Evolutionary conservation across 2,797 vertebrate genomes (phyloP), one percentile per base, ranked within the genome.

Genomic region (Chiroxiphia lanceolata): DNA sequence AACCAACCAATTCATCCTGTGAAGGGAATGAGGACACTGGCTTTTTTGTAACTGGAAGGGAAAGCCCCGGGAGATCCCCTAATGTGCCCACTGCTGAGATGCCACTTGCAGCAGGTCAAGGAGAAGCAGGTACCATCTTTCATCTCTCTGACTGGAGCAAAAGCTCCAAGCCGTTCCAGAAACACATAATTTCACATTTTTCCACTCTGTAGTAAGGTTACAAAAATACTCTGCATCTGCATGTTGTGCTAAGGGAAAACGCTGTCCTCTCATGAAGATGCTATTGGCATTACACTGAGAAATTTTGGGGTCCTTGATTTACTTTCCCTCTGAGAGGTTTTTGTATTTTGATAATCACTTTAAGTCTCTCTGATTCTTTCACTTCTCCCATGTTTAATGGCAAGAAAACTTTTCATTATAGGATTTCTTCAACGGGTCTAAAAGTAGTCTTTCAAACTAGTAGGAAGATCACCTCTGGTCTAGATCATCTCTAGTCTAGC

Each of bases 201-300:
- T 50, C 11, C 7, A 34, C 6, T 68, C 26, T 27, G 4, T 10
- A 64, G 4, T 0, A 2, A 83, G 9, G 16, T 71, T 72, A 34
- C 19, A 44, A 90, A 90, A 83, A 67, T 51, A 45, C 3, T n/a
- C 36, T 29, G 19, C 11, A 44, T 29, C 27, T 83, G 9, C 27
- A 31, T 27, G 9, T 7, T 40, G 22, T 14, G 4, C 15, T 69
- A 90, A 59, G 15, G 15, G 27, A 83, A 76, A 44, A 50, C 42
- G 15, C 1, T 69, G 4, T 45, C 23, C 6, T 53, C 34, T 61
- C 26, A 31, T n/a, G 23, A 38, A 13, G 47, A 31, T 3, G 11
- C 3, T 65, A 15, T 4, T 60, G 20, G 6, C 0, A 0, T 51
- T 33, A 80, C 2, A 15, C 4, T 60, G 19, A 50, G 23, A 83